phyloP scores from a whole-genome alignment of 2,888 invertebrate genomes.

The Furcula furcula region DNA sequence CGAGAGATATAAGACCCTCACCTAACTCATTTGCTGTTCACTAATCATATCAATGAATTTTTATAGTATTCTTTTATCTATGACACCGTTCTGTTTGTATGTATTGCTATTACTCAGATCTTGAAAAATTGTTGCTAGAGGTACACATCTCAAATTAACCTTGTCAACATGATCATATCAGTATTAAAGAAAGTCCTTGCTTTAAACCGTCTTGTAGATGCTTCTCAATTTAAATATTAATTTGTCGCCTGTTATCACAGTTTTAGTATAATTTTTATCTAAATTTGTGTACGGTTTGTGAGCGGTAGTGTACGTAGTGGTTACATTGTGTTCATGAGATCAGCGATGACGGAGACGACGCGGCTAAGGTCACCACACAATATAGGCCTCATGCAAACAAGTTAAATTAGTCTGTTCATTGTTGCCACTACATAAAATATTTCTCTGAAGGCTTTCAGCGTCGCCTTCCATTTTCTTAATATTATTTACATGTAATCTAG shows the following conservation, averaged over 20 bases:
- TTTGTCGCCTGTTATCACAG: conserved; percentile 16
- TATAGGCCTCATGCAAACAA: conserved; percentile 17
- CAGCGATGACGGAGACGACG: conserved; percentile 60
- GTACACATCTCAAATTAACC: background rate
- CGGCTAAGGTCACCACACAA: conserved; percentile 44
- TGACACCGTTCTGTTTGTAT: too few relatives aligned
- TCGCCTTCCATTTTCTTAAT: background rate
- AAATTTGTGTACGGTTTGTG: conserved; percentile 8
- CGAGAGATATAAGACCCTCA: too few relatives aligned
- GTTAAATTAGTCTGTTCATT: conserved; percentile 20
- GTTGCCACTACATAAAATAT: conserved; percentile 3
- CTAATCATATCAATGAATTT: too few relatives aligned
- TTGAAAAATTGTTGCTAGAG: background rate
- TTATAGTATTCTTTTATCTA: too few relatives aligned
- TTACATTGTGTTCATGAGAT: conserved; percentile 49
- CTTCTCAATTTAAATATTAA: conserved; percentile 2
- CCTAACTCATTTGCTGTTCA: too few relatives aligned
- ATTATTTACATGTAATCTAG: background rate
- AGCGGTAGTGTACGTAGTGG: conserved; percentile 17
- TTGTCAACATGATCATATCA: background rate
- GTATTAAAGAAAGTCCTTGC: background rate
- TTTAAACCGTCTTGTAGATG: background rate
- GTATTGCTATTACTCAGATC: too few relatives aligned
- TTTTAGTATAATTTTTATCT: conserved; percentile 17
- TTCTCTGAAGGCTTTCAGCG: conserved; percentile 1